Base-by-base conservation (phyloP, 64 coral and sea anemone species). In the Porites australiensis region DNA sequence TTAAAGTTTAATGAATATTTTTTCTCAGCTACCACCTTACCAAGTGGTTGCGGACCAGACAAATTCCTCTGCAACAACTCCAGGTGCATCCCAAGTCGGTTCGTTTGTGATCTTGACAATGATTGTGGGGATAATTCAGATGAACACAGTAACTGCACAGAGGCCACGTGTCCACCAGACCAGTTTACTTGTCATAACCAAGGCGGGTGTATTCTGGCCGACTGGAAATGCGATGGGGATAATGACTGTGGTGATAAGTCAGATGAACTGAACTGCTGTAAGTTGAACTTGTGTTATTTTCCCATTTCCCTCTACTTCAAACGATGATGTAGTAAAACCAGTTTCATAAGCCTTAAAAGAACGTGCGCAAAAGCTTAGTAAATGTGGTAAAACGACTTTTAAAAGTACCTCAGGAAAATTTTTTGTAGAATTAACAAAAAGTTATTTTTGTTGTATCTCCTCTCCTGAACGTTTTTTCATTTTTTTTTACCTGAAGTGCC, bases 231-330 rank as follows among this genome's bases (percentile, higher is more conserved):
- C 70, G 94, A 99, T 74, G 83, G 87, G 5, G 94, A 89, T 11
- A 69, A 92, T 21, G 98, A 99, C 27, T 99, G 98, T 67, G 44
- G 72, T 44, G 89, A 93, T 64, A 61, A 67, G 50, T 66, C 90
- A 27, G 98, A 99, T 62, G 98, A 99, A 58, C 50, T 11, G 44
- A 72, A 87, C 80, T 93, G 91, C 74, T 67, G 91, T 96, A 87
- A 87, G 91, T 90, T 14, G 63, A 43, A 16, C 0, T 15, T 0
- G 10, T 11, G 16, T 10, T 76, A 15, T 59, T 13, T 6, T 3
- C 45, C 70, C 50, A 52, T 37, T 2, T 37, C 77, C 22, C 27
- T 37, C 27, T 37, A 37, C 27, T 37, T 37, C 27, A 37, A 37
- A 37, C 27, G 27, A 37, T 37, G 27, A 37, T 37, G 27, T 37